Evolutionary conservation across 2,113 vertebrate genomes (phyloP), one percentile per base, ranked within the genome.

Genomic region (Nanorana parkeri): DNA sequence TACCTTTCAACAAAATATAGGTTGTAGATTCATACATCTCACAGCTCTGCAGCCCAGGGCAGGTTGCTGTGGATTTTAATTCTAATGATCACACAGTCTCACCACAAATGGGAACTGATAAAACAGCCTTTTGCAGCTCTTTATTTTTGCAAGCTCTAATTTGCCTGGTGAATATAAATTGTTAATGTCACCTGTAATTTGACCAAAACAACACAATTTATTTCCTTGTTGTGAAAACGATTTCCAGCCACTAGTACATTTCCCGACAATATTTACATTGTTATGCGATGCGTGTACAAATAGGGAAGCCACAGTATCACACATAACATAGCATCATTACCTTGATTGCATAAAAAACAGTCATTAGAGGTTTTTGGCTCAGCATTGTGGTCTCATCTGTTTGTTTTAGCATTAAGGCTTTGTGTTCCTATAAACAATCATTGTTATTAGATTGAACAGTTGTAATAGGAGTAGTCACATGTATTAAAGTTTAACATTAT

Each of bases 401-500:
- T 80, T 80, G 67, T 61, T 71, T 71, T 69, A 80, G 66, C 55
- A 61, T 32, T 71, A 79, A 80, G 56, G 17, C 32, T 61, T 80
- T 55, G 67, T 17, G n/a, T 80, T 80, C 29, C 32, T 71, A 47
- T 73, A 81, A 81, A 65, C 79, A 81, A 47, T 73, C 58, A 52
- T 81, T 81, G 68, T 72, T 72, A 81, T 73, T 81, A 65, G n/a
- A 73, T 65, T 28, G 58, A 69, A 81, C 79, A 72, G 58, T 65
- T 72, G 79, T 73, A 81, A 81, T 65, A 54, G 60, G 68, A 81
- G 78, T 28, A 81, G 68, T 60, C 26, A 19, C 47, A 72, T 55
- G 28, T 36, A 73, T 55, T 65, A 71, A 26, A 15, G 1, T 26
- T 69, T 8, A 73, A 32, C 13, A 55, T 81, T 73, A 65, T 52